These are phyloP conservation scores for Tetragnatha montana DNA, from an alignment of 2,888 invertebrate genomes.

Conservation along the genomic window DNA sequence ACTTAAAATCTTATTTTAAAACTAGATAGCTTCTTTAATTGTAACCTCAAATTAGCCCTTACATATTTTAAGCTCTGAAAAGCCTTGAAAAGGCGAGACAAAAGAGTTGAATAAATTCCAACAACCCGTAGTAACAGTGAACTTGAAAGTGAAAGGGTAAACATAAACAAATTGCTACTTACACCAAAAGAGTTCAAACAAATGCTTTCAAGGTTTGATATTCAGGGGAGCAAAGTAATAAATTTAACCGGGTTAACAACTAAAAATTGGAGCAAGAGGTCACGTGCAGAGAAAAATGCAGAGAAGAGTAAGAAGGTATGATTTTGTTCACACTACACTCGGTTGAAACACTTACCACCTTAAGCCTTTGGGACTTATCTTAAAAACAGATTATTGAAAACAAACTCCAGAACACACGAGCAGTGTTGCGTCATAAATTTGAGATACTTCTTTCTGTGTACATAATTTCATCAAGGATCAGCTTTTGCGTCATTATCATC, in stretches of 20 bases:
- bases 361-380: neutral
- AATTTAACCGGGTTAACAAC: neutral
- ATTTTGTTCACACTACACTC: neutral
- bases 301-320: neutral
- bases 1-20: too few relatives aligned
- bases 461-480: slow-evolving; percentile 43
- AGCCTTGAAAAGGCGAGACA: too few relatives aligned
- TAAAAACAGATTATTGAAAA: slow-evolving; percentile 10
- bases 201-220: neutral
- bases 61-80: too few relatives aligned
- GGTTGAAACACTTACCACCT: neutral
- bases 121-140: neutral
- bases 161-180: neutral
- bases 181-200: neutral
- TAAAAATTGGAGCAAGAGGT: slow-evolving; percentile 21
- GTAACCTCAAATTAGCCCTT: too few relatives aligned
- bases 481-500: slow-evolving; percentile 34
- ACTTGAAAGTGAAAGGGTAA: neutral
- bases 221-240: neutral
- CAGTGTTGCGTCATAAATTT: slow-evolving; percentile 23
- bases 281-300: neutral
- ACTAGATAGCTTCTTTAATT: too few relatives aligned
- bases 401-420: slow-evolving; percentile 24
- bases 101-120: neutral
- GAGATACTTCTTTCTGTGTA: neutral